A percentile compares a stretch with the other conserved stretches of the same genome.
These are phyloP conservation scores for Zapornia atra DNA, from an alignment of 2,113 vertebrate genomes.

Conservation along the genomic window DNA sequence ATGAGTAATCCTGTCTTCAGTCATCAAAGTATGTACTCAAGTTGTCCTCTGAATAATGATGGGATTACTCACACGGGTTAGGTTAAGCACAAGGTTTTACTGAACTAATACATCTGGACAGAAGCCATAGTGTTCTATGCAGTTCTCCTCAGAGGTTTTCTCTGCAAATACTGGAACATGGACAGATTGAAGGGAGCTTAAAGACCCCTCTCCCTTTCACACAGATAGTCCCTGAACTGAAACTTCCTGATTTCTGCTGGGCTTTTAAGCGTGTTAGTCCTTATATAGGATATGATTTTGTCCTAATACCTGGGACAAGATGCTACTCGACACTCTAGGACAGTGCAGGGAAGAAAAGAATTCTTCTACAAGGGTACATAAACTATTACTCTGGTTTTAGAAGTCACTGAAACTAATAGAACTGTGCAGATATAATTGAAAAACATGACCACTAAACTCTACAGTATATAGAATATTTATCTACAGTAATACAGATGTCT, in stretches of 20 bases:
- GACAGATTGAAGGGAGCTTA: background rate
- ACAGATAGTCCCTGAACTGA: background rate
- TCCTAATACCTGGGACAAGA: background rate
- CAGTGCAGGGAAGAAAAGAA: background rate
- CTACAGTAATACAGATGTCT: background rate
- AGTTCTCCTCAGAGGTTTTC: background rate
- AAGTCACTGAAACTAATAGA: background rate
- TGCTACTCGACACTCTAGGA: background rate
- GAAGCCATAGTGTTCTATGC: background rate
- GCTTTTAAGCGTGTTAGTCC: background rate
- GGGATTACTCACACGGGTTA: conserved; percentile 19
- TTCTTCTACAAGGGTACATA: background rate
- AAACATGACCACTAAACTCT: background rate
- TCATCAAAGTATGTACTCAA: conserved; percentile 5
- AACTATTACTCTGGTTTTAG: background rate
- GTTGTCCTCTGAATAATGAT: background rate
- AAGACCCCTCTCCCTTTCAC: background rate
- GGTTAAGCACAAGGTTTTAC: conserved; percentile 16
- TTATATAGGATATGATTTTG: background rate
- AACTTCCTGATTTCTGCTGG: background rate
- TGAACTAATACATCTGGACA: background rate
- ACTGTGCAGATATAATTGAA: background rate
- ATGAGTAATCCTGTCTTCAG: conserved; percentile 21
- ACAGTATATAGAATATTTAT: background rate
- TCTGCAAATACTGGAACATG: background rate